Evolutionary conservation across 2,888 invertebrate genomes (phyloP).

Genomic region (Cosmia trapezina): DNA sequence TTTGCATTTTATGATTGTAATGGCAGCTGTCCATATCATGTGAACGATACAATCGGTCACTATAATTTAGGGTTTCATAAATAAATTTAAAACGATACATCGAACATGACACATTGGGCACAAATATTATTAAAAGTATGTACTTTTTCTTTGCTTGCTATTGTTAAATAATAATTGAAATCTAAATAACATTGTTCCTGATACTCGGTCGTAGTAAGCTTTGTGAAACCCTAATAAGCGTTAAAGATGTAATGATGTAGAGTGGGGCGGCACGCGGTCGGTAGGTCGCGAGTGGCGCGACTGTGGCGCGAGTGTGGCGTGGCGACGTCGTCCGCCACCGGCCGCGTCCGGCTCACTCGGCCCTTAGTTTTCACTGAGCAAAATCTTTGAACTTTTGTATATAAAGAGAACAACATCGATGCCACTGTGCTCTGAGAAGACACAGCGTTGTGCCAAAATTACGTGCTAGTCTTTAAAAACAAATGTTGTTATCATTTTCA

Average conservation of each 20-base stretch:
- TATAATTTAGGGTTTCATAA: conserved; percentile 86
- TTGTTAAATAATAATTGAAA: conserved; percentile 74
- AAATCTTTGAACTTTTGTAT: conserved; percentile 75
- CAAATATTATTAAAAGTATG: conserved; percentile 86
- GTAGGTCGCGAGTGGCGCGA: conserved; percentile 39
- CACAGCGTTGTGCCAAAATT: conserved; percentile 90
- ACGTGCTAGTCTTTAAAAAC: conserved; percentile 89
- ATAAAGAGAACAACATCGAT: conserved; percentile 87
- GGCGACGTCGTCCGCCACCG: conserved; percentile 46
- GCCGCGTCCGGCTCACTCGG: conserved; percentile 50
- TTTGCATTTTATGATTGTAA: conserved; percentile 89
- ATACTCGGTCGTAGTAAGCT: conserved; percentile 75
- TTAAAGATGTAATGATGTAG: conserved; percentile 46
- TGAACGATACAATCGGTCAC: conserved; percentile 83
- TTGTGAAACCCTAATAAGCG: conserved; percentile 80
- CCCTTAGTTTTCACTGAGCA: conserved; percentile 80
- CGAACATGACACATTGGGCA: conserved; percentile 91
- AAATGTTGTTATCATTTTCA: conserved; percentile 90
- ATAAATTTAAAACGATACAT: conserved; percentile 88
- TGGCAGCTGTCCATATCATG: conserved; percentile 89
- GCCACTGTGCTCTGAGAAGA: conserved; percentile 83
- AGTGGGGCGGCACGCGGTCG: conserved; percentile 45
- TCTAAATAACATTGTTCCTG: conserved; percentile 78
- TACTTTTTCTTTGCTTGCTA: conserved; percentile 84
- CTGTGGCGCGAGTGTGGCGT: conserved; percentile 43